A percentile compares a stretch with the other conserved stretches of the same genome.
These are phyloP conservation scores for Aegithalos caudatus DNA, from an alignment of 2,113 vertebrate species.

Conservation along the genomic window DNA sequence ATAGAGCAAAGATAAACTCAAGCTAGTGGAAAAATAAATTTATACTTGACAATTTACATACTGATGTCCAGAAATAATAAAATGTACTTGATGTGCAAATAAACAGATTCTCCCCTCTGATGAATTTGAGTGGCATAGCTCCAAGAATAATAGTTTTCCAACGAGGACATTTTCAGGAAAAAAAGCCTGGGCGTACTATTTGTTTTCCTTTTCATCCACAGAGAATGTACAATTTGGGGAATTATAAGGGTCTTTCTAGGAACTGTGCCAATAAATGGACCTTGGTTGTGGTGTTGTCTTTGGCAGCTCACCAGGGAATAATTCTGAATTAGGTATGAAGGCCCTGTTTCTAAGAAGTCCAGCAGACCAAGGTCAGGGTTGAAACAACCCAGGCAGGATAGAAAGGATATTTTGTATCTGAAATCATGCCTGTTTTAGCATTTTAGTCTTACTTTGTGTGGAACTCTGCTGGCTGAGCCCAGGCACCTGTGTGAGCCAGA, in stretches of 20 bases:
- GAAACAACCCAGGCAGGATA: neutral
- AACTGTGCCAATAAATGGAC: neutral
- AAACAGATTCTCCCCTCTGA: constrained; percentile 22
- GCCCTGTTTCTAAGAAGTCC: neutral
- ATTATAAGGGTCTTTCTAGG: neutral
- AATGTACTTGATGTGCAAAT: constrained; percentile 31
- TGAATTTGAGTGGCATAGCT: neutral
- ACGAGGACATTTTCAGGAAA: neutral
- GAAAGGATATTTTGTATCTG: neutral
- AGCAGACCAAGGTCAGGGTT: neutral
- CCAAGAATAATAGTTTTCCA: neutral
- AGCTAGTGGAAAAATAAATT: constrained; percentile 9
- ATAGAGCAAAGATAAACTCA: neutral
- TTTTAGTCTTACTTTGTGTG: neutral
- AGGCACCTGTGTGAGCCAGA: neutral
- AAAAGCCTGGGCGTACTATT: neutral
- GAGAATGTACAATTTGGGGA: neutral
- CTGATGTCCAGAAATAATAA: constrained; percentile 26
- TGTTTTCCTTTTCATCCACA: neutral
- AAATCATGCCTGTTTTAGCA: neutral
- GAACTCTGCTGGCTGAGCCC: neutral
- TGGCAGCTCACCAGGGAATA: neutral
- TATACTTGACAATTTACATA: constrained; percentile 27
- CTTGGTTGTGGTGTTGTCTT: neutral
- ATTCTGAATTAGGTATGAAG: constrained; percentile 10